phyloP scores from a whole-genome alignment of 1,140 invertebrate species.

The Eupristina koningsbergeri region DNA sequence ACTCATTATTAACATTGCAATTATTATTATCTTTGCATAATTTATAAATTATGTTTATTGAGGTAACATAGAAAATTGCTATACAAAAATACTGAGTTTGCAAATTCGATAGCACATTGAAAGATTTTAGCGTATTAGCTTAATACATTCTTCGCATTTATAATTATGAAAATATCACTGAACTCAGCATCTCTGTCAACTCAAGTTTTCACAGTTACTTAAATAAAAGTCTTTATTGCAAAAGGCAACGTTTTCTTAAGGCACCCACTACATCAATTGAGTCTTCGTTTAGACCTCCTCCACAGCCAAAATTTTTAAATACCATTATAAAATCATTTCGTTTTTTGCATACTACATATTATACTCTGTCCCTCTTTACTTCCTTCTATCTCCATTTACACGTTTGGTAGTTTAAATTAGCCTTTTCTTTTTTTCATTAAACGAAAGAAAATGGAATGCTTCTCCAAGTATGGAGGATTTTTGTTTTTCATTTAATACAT shows the following conservation, averaged over 20 bases:
- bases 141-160: neutral
- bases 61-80: neutral
- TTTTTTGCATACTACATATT: neutral
- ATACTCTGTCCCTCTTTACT: neutral
- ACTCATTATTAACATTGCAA: neutral
- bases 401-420: conserved; percentile 1
- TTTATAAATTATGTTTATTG: neutral
- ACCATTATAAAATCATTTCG: neutral
- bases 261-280: conserved; percentile 6
- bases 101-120: conserved; percentile 1
- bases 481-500: conserved; percentile 16
- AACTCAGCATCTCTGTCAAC: conserved; percentile 1
- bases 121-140: neutral
- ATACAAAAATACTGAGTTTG: conserved; percentile 11
- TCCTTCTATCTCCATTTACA: no score
- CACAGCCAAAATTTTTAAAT: neutral
- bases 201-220: neutral
- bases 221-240: neutral
- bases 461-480: conserved; percentile 38
- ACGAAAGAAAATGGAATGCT: conserved; percentile 42
- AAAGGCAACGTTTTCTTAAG: conserved; percentile 2
- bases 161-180: conserved; percentile 13
- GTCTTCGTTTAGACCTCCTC: neutral
- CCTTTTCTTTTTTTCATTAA: conserved; percentile 22
- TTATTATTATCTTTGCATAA: neutral